phyloP scores from a whole-genome alignment of 2,113 vertebrate genomes.

The Malaclemys terrapin region DNA sequence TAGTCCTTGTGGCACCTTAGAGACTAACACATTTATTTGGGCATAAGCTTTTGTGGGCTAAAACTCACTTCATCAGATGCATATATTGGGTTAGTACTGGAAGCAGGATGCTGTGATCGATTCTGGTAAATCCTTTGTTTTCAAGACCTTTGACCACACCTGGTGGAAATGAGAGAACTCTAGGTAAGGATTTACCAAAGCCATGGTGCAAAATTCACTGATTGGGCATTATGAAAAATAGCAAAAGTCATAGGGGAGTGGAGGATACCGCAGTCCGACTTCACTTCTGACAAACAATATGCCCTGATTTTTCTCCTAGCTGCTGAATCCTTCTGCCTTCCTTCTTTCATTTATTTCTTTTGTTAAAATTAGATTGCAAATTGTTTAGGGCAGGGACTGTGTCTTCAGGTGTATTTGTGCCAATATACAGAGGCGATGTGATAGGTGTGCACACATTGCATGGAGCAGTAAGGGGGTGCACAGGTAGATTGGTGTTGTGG shows the following conservation, averaged over 20 bases:
- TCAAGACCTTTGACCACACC: neutral
- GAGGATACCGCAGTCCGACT: accelerated
- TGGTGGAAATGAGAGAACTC: neutral
- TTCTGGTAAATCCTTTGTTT: neutral
- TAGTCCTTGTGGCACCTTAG: too few species aligned
- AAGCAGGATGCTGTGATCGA: neutral
- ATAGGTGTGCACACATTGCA: neutral
- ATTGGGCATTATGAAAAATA: neutral
- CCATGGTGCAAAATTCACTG: neutral
- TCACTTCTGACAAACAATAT: neutral
- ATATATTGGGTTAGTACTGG: neutral
- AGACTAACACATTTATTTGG: too few species aligned
- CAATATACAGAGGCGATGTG: neutral
- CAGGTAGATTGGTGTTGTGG: neutral
- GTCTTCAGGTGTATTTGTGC: neutral
- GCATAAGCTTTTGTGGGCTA: too few species aligned
- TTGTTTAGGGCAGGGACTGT: neutral
- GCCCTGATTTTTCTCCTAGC: neutral
- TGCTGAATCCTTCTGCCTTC: neutral
- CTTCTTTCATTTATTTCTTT: neutral
- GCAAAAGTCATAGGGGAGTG: neutral
- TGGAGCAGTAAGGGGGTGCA: neutral
- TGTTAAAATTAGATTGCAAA: neutral
- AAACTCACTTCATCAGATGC: too few species aligned
- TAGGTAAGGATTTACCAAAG: neutral